Base-by-base conservation (phyloP, 2,888 invertebrate genomes). In the Drosophila antonietae region DNA sequence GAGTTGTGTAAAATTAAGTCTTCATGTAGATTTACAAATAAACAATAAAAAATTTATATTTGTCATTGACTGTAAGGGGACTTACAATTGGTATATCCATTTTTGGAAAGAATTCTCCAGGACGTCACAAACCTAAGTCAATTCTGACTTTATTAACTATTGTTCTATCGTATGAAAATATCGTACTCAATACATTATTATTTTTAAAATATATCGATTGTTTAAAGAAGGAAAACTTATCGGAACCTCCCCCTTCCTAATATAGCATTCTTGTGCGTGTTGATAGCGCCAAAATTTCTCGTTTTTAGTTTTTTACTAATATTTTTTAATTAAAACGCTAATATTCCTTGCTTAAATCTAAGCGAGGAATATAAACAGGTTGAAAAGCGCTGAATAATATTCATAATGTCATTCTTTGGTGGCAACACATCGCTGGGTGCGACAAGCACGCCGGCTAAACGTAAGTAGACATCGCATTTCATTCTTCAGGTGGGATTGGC, bases 401-500 rank as follows among this genome's bases (percentile, higher is more conserved):
- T 37, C 58, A 31, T 39, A 55, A 93, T 93, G 93, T 92, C 93
- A 58, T 92, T 93, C 67, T 93, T 93, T 81, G 92, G 92, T 57
- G 89, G 83, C 18, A 91, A 90, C 65, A 83, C 89, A 57, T 91
- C 91, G 39, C 93, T 95, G 70, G 94, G 94, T 18, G 91, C 94
- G 53, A 93, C 94, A 46, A 93, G 93, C 81, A 93, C 93, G 60
- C 93, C 92, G 73, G 93, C 94, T 23, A 95, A 95, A 93, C 94
- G 95, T 95, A 92, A 94, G 94, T 88, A 47, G 3, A 43, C 28
- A 18, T 35, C 12, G 28, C 31, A 14, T 31, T 41, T 28, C 58
- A 64, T 67, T 67, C 52, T 47, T 62, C 60, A 69, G 65, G 44
- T 72, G 31, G 56, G 14, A 59, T 41, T 33, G 7, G 33, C 5